These are phyloP conservation scores for Steinernema hermaphroditum DNA, from an alignment of 2,888 invertebrate genomes.

Conservation along the genomic window DNA sequence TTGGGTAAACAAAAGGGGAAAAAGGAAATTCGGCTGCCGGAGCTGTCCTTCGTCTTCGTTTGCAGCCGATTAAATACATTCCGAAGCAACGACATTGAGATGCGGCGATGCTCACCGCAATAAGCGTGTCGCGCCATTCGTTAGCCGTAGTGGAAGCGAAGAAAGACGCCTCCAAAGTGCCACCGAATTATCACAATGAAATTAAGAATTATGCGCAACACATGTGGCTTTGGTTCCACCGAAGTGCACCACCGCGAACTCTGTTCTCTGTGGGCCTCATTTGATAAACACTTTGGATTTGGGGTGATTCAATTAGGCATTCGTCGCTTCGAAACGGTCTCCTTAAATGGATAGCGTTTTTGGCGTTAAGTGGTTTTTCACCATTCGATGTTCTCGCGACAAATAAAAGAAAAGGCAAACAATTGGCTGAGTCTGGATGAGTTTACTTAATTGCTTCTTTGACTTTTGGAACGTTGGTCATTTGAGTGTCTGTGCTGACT, in stretches of 20 bases:
- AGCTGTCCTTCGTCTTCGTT: constrained; percentile 18
- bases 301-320: not conserved
- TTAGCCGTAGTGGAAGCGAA: not conserved
- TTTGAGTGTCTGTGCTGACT: no score
- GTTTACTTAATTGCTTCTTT: no score
- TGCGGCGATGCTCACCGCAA: not conserved
- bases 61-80: constrained; percentile 18
- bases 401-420: no score
- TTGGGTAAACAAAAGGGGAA: constrained; percentile 18
- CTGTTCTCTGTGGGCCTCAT: not conserved
- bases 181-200: constrained; percentile 10
- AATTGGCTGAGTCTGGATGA: no score
- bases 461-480: no score
- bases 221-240: not conserved
- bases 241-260: not conserved
- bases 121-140: not conserved
- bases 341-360: no score
- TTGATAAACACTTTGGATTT: not conserved
- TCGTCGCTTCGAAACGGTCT: not conserved
- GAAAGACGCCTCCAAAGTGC: constrained; percentile 10
- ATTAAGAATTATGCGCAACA: not conserved
- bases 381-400: no score
- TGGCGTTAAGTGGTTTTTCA: no score
- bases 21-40: not conserved
- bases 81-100: not conserved